A percentile compares a stretch with the other conserved stretches of the same genome.
Conservation (phyloP, 2,888 invertebrate genomes). For the Eumacrocentrus americanus region DNA sequence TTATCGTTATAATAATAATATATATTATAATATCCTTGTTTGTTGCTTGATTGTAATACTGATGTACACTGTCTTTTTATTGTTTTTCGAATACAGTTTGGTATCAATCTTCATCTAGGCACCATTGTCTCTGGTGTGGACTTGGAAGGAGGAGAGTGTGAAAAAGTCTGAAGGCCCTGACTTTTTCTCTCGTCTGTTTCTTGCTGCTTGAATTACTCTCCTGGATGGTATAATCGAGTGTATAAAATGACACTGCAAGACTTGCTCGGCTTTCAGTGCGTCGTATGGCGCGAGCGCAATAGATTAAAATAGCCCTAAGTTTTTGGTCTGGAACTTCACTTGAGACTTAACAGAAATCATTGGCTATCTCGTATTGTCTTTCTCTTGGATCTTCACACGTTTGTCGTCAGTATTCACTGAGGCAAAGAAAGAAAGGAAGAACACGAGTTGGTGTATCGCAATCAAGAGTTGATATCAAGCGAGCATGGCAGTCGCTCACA, state of each 20-base stretch:
- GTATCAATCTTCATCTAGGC: not conserved
- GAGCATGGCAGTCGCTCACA: not conserved
- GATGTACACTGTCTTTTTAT: not conserved
- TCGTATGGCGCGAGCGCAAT: conserved; percentile 16
- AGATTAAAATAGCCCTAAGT: conserved; percentile 11
- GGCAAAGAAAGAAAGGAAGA: no score
- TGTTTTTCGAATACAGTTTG: not conserved
- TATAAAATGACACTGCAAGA: conserved; percentile 12
- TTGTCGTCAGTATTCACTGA: no score
- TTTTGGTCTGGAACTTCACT: not conserved
- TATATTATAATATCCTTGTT: not conserved
- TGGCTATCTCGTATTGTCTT: not conserved
- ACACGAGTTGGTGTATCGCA: no score
- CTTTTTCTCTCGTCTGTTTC: not conserved
- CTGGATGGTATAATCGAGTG: conserved; percentile 13
- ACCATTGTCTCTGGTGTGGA: not conserved
- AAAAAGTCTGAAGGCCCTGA: conserved; percentile 8
- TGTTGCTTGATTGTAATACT: not conserved
- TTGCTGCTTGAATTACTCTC: conserved; percentile 14
- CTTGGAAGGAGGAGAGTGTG: not conserved
- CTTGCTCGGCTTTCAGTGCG: conserved; percentile 13
- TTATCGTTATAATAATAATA: not conserved
- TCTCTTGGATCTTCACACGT: not conserved
- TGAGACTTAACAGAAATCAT: not conserved
- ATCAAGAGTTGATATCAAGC: not conserved